A percentile compares a stretch with the other conserved stretches of the same genome.
phyloP scores from a whole-genome alignment of 2,888 invertebrate genomes.

The Panopea generosa region DNA sequence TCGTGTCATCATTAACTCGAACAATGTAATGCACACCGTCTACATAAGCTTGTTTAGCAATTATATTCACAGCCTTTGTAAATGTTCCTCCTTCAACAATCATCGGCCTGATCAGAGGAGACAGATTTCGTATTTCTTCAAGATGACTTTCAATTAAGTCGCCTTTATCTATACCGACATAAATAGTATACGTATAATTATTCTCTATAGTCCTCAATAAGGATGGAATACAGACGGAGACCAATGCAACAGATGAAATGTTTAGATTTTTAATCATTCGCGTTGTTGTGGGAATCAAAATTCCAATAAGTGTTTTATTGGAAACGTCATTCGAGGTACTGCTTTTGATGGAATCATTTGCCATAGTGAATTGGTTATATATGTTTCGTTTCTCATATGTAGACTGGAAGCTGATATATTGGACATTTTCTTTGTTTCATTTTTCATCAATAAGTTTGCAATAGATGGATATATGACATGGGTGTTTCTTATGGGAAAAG shows the following conservation, averaged over 20 bases:
- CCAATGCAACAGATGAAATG: background rate
- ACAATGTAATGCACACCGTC: constrained; percentile 20
- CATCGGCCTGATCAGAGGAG: background rate
- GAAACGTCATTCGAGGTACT: too few relatives aligned
- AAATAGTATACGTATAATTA: constrained; percentile 9
- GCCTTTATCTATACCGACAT: constrained; percentile 2
- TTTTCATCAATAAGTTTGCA: too few relatives aligned
- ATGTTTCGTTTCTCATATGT: too few relatives aligned
- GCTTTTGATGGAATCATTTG: too few relatives aligned
- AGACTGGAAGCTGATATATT: too few relatives aligned
- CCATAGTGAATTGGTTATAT: too few relatives aligned
- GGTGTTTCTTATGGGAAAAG: too few relatives aligned
- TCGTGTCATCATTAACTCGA: constrained; percentile 13
- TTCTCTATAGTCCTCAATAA: background rate
- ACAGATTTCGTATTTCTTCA: background rate
- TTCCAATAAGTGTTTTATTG: too few relatives aligned
- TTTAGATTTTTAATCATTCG: too few relatives aligned
- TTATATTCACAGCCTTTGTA: constrained; percentile 9
- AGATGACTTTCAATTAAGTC: background rate
- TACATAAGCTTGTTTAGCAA: constrained; percentile 8
- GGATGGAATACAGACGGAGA: background rate
- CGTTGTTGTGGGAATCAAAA: too few relatives aligned
- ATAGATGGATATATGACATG: too few relatives aligned
- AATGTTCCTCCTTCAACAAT: constrained; percentile 8
- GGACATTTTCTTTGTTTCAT: too few relatives aligned